Percentiles rank a stretch among this genome's conserved stretches.
Conservation (phyloP, 2,888 invertebrate species). For the Erynnis tages region DNA sequence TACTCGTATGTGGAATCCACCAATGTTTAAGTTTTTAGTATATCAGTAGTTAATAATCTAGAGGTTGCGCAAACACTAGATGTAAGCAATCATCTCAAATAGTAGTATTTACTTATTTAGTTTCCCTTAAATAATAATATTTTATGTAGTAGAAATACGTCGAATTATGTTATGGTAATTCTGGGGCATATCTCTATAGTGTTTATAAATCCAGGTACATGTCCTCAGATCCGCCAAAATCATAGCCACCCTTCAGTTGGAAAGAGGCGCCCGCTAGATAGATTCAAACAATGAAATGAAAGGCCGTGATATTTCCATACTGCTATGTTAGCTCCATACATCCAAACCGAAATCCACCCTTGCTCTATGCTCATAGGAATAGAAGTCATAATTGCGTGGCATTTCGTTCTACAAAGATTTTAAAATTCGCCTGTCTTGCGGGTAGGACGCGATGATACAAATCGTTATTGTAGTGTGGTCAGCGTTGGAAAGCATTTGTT, state of each 20-base stretch:
- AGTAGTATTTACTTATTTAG: too few relatives aligned
- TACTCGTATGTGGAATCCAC: too few relatives aligned
- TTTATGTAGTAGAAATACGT: too few relatives aligned
- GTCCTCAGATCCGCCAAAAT: not conserved
- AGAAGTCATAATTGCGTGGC: slow-evolving; percentile 13
- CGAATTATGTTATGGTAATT: too few relatives aligned
- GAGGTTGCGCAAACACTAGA: too few relatives aligned
- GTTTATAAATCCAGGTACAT: slow-evolving; percentile 3
- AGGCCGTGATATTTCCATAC: slow-evolving; percentile 58
- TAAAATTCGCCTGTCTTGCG: slow-evolving; percentile 16
- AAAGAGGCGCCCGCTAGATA: slow-evolving; percentile 47
- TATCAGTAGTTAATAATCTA: too few relatives aligned
- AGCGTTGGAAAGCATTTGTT: slow-evolving; percentile 9
- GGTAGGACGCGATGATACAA: too few relatives aligned
- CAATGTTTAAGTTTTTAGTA: too few relatives aligned
- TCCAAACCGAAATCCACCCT: slow-evolving; percentile 1
- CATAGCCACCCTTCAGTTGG: slow-evolving; percentile 39
- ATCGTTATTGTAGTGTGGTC: slow-evolving; percentile 15
- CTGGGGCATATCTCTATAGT: slow-evolving; percentile 27
- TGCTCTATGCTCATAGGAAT: slow-evolving; percentile 11
- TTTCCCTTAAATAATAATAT: too few relatives aligned
- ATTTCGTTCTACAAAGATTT: slow-evolving; percentile 1
- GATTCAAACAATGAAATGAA: slow-evolving; percentile 74
- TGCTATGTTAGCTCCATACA: slow-evolving; percentile 30
- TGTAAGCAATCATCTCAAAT: too few relatives aligned